These are phyloP conservation scores for Tenthredo notha DNA, from an alignment of 2,888 invertebrate genomes.

Conservation along the genomic window DNA sequence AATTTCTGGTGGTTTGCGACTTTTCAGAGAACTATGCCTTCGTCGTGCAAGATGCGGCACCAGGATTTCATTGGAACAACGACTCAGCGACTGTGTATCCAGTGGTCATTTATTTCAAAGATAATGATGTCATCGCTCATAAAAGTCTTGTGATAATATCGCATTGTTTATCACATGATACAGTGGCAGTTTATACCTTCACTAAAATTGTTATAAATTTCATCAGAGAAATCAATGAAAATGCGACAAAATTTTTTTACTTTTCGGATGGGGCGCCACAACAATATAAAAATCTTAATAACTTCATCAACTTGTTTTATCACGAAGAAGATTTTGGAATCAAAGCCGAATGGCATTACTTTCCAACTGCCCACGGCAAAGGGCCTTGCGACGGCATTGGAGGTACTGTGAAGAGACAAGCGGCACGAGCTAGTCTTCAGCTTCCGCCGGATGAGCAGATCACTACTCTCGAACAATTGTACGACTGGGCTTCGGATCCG, in stretches of 20 bases:
- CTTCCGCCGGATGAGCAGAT: constrained; percentile 36
- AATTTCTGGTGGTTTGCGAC: too few relatives aligned
- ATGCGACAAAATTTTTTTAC: neutral
- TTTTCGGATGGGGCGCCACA: constrained; percentile 10
- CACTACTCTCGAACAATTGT: constrained; percentile 52
- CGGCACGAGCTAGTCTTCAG: constrained; percentile 15
- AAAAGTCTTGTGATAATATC: constrained; percentile 60
- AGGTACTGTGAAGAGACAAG: neutral
- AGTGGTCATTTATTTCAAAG: constrained; percentile 59
- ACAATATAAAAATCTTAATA: neutral
- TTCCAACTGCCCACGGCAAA: constrained; percentile 1
- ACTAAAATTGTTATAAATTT: constrained; percentile 52
- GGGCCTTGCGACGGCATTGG: constrained; percentile 31
- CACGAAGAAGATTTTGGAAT: constrained; percentile 22
- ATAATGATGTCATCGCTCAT: constrained; percentile 53
- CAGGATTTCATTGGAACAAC: constrained; percentile 61
- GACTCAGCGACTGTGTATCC: constrained; percentile 43
- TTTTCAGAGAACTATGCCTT: too few relatives aligned
- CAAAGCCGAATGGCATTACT: constrained; percentile 24
- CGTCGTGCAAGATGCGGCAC: constrained; percentile 60
- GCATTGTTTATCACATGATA: constrained; percentile 60
- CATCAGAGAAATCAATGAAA: neutral
- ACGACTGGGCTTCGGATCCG: constrained; percentile 45
- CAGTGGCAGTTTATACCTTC: constrained; percentile 56
- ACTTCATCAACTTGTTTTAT: constrained; percentile 5